Evolutionary conservation across 2,113 vertebrate species (phyloP).

Genomic region (Percopsis transmontana): DNA sequence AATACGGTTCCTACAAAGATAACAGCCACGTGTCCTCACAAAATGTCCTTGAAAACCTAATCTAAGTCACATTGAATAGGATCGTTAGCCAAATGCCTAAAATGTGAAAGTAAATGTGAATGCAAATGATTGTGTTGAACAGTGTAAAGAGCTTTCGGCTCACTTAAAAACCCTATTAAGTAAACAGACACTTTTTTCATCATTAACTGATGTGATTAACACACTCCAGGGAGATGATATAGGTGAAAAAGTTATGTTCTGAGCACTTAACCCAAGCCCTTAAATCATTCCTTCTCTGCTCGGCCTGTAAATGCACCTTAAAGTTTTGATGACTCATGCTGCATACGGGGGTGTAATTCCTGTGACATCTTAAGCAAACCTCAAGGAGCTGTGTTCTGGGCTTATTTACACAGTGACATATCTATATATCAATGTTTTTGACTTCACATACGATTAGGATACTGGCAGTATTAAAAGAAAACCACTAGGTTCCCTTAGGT

Average conservation of each 20-base stretch:
- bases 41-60: not conserved
- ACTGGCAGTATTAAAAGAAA: too few relatives aligned
- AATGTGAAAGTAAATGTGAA: not conserved
- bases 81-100: conserved; percentile 17
- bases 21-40: too few relatives aligned
- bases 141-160: conserved; percentile 30
- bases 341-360: conserved; percentile 39
- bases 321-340: conserved; percentile 44
- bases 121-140: conserved; percentile 18
- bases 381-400: conserved; percentile 1
- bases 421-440: too few relatives aligned
- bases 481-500: too few relatives aligned
- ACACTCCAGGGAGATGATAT: conserved; percentile 36
- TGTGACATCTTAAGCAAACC: conserved; percentile 34
- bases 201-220: conserved; percentile 44
- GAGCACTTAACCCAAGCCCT: conserved; percentile 25
- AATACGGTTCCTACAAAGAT: too few relatives aligned
- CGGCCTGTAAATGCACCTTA: conserved; percentile 37
- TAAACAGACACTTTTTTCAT: conserved; percentile 10
- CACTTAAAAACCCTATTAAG: conserved; percentile 50
- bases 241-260: conserved; percentile 28
- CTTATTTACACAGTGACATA: too few relatives aligned
- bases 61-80: conserved; percentile 2
- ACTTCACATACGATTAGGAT: too few relatives aligned
- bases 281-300: conserved; percentile 14